Base-by-base conservation (phyloP, 2,888 invertebrate species). In the Megalurothrips usitatus region DNA sequence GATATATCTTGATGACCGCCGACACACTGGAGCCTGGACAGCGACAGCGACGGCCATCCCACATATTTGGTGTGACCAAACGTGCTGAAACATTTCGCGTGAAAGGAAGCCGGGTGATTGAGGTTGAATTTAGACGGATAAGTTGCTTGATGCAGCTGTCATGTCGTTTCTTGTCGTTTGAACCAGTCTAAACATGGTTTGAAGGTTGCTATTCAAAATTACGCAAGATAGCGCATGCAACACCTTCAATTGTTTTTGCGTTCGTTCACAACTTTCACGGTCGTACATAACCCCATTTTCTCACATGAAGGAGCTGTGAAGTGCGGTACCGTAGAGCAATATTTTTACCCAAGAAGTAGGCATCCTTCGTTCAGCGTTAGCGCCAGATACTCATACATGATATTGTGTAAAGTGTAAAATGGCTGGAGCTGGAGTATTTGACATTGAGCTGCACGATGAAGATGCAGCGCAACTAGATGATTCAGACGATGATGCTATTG, bases 401-500 rank as follows among this genome's bases (percentile, higher is more conserved):
- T 81, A 79, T 78, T 79, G 43, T 78, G 79, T 79, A 52, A 79
- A 58, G 80, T 81, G 80, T 82, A 83, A 82, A 86, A 94, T 94
- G 93, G 94, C 94, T 88, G 96, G 94, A 58, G 58, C 58, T 58
- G 34, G 58, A 88, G 94, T 97, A 88, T 97, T 97, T 89, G 96
- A 96, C 91, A 92, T 97, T 88, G 97, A 97, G 89, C 90, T 97
- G 86, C 92, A 93, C 86, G 93, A 93, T 86, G 89, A 88, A 82
- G 92, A 92, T 87, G 89, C 91, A 84, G 92, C 91, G 86, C 93
- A 94, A 87, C 68, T 75, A n/a, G 93, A 94, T 87, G 94, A 94
- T 86, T 89, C 89, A 81, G 94, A 95, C 85, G 96, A 97, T 87
- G 97, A 97, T 90, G 93, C 93, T 87, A 94, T 96, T 87, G 95